Evolutionary conservation across 1,140 invertebrate species (phyloP).

Genomic region (Amyelois transitella): DNA sequence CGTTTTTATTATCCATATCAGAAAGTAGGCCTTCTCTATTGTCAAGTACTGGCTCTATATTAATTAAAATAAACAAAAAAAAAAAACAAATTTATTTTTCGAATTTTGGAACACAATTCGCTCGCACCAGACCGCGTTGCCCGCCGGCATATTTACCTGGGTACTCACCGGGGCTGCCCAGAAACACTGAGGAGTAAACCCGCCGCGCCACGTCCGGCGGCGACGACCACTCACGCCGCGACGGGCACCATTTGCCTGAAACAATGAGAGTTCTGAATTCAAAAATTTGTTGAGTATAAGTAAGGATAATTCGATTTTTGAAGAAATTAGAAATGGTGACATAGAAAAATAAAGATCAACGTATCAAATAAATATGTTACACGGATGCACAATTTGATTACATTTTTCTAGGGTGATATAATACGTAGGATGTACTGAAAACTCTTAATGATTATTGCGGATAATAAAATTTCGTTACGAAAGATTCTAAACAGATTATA

Average conservation of each 20-base stretch:
- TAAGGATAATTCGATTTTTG: too few relatives aligned
- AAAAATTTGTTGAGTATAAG: neutral
- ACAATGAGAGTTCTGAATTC: constrained; percentile 43
- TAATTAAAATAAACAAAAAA: neutral
- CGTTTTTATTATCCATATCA: too few relatives aligned
- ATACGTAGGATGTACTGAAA: too few relatives aligned
- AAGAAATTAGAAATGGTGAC: too few relatives aligned
- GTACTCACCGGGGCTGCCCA: constrained; percentile 90
- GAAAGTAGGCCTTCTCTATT: too few relatives aligned
- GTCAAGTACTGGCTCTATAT: too few relatives aligned
- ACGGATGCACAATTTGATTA: too few relatives aligned
- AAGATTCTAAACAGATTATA: neutral
- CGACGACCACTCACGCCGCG: constrained; percentile 89
- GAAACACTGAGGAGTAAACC: constrained; percentile 91
- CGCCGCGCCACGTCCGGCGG: constrained; percentile 88
- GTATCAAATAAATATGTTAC: too few relatives aligned
- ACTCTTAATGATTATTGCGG: too few relatives aligned
- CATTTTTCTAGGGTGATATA: too few relatives aligned
- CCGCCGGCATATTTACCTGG: constrained; percentile 57
- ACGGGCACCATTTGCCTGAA: constrained; percentile 91
- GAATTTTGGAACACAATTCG: neutral
- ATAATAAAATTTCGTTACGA: too few relatives aligned
- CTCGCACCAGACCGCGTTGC: neutral
- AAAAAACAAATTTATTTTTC: neutral
- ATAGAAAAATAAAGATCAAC: too few relatives aligned